Conservation (phyloP, 2,113 vertebrate genomes). For the Hypocryptadius cinnamomeus region DNA sequence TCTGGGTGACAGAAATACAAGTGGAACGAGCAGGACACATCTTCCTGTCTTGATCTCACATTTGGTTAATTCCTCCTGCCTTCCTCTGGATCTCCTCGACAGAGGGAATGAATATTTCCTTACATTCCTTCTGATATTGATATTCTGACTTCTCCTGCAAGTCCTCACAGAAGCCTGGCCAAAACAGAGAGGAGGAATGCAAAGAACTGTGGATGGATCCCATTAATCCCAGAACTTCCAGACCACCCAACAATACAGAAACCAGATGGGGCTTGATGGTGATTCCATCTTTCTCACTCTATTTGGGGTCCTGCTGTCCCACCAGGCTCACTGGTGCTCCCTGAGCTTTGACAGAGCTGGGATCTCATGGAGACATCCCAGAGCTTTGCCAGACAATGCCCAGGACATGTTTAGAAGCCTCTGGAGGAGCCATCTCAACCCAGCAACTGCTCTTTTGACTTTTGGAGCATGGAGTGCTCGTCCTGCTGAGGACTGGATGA, state of each 20-base stretch:
- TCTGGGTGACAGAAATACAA: neutral
- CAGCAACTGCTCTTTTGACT: neutral
- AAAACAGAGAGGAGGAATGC: neutral
- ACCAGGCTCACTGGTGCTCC: neutral
- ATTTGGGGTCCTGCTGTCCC: neutral
- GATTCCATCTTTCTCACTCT: neutral
- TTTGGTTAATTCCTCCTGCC: constrained; percentile 7
- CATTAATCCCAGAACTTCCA: neutral
- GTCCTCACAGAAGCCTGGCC: neutral
- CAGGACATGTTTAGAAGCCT: neutral
- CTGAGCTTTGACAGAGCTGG: neutral
- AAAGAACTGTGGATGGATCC: neutral
- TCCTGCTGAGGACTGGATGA: accelerated
- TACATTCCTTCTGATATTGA: neutral
- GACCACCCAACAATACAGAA: neutral
- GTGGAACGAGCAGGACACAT: neutral
- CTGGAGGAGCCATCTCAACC: neutral
- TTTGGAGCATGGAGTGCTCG: accelerated
- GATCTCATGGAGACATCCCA: neutral
- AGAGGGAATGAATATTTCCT: constrained; percentile 18
- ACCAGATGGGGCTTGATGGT: accelerated
- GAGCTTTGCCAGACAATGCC: neutral
- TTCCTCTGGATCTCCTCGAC: neutral
- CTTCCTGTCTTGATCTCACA: neutral
- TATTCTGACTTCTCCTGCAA: neutral